Base-by-base conservation (phyloP, 2,888 invertebrate species). In the Agrotis puta region DNA sequence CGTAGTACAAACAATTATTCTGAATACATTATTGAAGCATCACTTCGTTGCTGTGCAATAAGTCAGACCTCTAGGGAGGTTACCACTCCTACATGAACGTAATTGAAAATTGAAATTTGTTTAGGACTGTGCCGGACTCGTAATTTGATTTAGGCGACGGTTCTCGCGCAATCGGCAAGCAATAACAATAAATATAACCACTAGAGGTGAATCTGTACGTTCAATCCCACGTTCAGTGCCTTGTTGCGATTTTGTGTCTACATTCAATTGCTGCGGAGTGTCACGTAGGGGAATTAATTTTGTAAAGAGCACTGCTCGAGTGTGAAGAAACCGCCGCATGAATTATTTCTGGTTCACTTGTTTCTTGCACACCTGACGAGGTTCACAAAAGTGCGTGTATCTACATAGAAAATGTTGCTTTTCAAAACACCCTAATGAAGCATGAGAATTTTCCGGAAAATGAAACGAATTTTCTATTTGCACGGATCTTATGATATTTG, bases 61-160 rank as follows among this genome's bases (percentile, higher is more conserved):
- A 94, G 93, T 95, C 93, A 94, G 88, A 88, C 88, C 95, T 92
- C 93, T 79, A 81, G 94, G 94, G 95, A 93, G 88, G 81, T 85
- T 85, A 89, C 90, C 89, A 91, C 90, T 92, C 90, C 90, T 91
- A 89, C 90, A 87, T 89, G 88, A 82, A 88, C 91, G 94, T 95
- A 95, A 95, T 95, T 95, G 95, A 94, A 94, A 95, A 95, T 95
- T 94, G 94, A 95, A 95, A 96, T 95, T 96, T 95, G 94, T 95
- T 95, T 95, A 95, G 95, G 95, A 93, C 91, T 90, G 90, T 89
- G 89, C 88, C 88, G 91, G 91, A 87, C 89, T 90, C 83, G 91
- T 95, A 94, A 95, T 94, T 95, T 91, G 92, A 95, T 95, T 94
- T 92, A 82, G 91, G 90, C 88, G 91, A 90, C 89, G 90, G 88